Base-by-base conservation (phyloP, 2,113 vertebrate species). In the Cinclus mexicanus region DNA sequence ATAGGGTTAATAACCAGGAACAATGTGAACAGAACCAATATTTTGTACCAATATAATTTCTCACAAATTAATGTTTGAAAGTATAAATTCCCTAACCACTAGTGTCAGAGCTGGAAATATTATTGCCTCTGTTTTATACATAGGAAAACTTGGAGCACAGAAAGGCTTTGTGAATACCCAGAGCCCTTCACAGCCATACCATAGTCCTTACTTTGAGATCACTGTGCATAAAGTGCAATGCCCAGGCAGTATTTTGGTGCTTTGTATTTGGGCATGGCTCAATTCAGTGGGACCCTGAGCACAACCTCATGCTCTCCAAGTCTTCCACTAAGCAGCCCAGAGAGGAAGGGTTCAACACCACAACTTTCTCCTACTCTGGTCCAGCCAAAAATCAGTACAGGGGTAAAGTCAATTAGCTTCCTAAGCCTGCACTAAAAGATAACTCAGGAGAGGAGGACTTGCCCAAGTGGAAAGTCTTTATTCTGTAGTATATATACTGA, bases 1-100 rank as follows among this genome's bases (percentile, higher is more conserved):
- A 97, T 64, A 92, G 44, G 14, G 33, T 90, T 76, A 96, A 96
- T 96, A 97, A 97, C 87, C 90, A 95, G 95, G 95, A 96, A 93
- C 80, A 86, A 85, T 31, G 50, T 29, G 91, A 94, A 95, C 93
- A 86, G 74, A 94, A 94, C 87, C 84, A 94, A 82, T 94, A 93
- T 68, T 95, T 97, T 83, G 81, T 83, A 87, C 41, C 39, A 72
- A 81, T 88, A 89, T 44, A 80, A 0, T 55, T 95, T 95, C 86
- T 91, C 67, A 74, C 49, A 90, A 94, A 90, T 70, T 56, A 76
- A 79, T 55, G 78, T 90, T 67, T 79, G 35, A 71, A 97, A 84
- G 29, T 74, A 89, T 41, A 52, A 85, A 55, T 46, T 59, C 83
- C 74, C 52, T 77, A 63, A 93, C 68, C 50, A 52, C 64, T 61